phyloP scores from a whole-genome alignment of 2,113 vertebrate species.

The Hemibates koningsi region DNA sequence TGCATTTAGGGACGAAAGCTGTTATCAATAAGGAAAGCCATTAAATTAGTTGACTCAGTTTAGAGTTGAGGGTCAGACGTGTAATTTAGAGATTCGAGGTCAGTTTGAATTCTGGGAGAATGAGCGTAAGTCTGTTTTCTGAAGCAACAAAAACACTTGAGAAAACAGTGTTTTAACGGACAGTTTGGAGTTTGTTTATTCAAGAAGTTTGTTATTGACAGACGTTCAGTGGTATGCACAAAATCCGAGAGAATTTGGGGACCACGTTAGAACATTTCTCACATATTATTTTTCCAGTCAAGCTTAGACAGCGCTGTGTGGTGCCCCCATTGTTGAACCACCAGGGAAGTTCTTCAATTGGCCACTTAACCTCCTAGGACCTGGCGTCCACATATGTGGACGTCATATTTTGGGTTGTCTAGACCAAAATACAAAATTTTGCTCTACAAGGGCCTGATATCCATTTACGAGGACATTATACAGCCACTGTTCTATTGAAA shows the following conservation, averaged over 20 bases:
- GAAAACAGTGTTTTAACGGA: background rate
- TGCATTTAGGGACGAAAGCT: background rate
- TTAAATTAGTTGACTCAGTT: background rate
- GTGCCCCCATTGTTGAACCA: background rate
- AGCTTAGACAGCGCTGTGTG: background rate
- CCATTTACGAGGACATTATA: background rate
- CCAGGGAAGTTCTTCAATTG: background rate
- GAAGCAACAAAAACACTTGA: background rate
- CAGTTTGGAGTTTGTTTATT: background rate
- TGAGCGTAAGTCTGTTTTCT: background rate
- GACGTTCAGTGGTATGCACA: background rate
- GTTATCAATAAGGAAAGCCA: background rate
- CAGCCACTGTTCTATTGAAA: background rate
- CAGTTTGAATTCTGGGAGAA: background rate
- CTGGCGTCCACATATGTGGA: background rate
- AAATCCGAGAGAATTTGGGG: background rate
- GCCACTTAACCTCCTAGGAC: background rate
- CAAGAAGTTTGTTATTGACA: background rate
- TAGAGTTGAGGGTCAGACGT: background rate
- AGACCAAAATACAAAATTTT: background rate
- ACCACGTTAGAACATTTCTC: background rate
- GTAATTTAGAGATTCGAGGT: background rate
- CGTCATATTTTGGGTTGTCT: background rate
- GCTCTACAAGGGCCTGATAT: background rate
- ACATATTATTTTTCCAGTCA: background rate